Conservation (phyloP, 2,113 vertebrate species). For the Vulpes vulpes region DNA sequence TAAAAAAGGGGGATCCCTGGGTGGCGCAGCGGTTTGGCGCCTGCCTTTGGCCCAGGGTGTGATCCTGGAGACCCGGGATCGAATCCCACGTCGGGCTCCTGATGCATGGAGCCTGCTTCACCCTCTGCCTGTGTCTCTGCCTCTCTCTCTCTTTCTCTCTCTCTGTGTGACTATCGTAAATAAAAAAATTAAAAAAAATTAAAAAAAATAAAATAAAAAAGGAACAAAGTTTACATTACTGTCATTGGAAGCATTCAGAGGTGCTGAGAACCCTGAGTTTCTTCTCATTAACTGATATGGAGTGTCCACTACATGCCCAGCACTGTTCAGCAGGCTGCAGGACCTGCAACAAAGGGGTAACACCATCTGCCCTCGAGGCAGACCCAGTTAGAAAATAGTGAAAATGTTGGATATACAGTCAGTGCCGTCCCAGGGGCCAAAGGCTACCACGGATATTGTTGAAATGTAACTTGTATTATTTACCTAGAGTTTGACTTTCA, state of each 20-base stretch:
- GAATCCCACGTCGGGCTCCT: too few species aligned
- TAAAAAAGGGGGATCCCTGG: background rate
- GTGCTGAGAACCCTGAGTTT: background rate
- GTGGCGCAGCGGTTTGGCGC: too few species aligned
- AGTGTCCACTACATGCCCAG: accelerated
- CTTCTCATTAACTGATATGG: background rate
- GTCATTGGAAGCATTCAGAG: background rate
- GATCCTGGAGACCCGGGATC: too few species aligned
- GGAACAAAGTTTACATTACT: background rate
- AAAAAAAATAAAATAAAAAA: background rate
- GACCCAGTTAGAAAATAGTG: background rate
- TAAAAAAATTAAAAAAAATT: background rate
- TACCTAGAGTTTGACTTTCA: background rate
- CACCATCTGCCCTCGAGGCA: background rate
- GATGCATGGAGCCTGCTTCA: too few species aligned
- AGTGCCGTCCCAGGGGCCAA: background rate
- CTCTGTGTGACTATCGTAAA: too few species aligned
- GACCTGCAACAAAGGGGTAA: background rate
- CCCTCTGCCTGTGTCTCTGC: too few species aligned
- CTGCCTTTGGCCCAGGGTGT: too few species aligned
- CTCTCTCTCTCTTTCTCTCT: too few species aligned
- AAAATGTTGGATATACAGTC: background rate
- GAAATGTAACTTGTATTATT: slow-evolving; percentile 9
- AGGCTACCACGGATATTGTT: background rate
- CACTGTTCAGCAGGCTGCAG: background rate